These are phyloP conservation scores for Tokudaia tokunoshimensis DNA, from an alignment of 2,797 vertebrate genomes.

Conservation along the genomic window DNA sequence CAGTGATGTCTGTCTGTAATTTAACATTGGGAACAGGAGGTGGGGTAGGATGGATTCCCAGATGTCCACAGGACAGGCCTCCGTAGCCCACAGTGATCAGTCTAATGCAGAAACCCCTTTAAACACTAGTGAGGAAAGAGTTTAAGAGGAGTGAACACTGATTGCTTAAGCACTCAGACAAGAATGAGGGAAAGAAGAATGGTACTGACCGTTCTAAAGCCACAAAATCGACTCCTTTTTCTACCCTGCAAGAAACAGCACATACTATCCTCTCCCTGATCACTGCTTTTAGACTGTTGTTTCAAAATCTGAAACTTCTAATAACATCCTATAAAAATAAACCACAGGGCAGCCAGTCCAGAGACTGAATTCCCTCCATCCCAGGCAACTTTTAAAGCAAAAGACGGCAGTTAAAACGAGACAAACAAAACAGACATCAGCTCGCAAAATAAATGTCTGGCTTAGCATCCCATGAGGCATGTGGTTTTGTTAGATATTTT, in stretches of 20 bases:
- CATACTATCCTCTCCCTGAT: background rate
- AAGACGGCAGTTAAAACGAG: constrained; percentile 17
- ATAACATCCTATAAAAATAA: constrained; percentile 52
- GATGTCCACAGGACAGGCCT: background rate
- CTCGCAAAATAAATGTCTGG: background rate
- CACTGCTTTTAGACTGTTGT: background rate
- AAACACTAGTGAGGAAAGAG: background rate
- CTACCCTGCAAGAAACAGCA: background rate
- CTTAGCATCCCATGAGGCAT: background rate
- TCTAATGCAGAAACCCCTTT: background rate
- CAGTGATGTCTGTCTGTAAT: background rate
- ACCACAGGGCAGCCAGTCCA: background rate
- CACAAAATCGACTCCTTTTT: background rate
- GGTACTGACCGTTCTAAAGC: background rate
- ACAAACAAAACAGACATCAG: background rate
- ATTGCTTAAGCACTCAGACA: background rate
- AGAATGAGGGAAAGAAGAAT: background rate
- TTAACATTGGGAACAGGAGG: background rate
- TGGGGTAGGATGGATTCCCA: too few relatives aligned
- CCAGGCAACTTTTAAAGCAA: constrained; percentile 41
- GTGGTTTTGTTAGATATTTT: background rate
- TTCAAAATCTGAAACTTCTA: constrained; percentile 53
- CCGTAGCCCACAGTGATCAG: background rate
- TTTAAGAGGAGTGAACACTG: background rate
- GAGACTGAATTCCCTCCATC: constrained; percentile 16